A percentile compares a stretch with the other conserved stretches of the same genome.
Conservation (phyloP, 2,888 invertebrate genomes). For the Conus canariensis region DNA sequence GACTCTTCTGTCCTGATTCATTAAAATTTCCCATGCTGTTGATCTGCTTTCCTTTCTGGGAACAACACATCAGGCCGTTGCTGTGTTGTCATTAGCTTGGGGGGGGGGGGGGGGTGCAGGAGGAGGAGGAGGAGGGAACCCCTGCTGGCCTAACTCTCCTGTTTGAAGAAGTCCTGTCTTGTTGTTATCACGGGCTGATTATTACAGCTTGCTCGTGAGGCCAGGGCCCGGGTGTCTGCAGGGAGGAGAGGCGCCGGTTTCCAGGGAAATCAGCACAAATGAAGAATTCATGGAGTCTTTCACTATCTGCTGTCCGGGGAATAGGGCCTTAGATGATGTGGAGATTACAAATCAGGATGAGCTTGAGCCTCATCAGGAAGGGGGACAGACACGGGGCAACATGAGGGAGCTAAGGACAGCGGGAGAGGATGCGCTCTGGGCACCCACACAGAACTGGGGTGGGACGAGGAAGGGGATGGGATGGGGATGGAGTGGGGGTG, state of each 20-base stretch:
- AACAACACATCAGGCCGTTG: no score
- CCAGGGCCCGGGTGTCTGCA: not conserved
- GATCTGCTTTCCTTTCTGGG: no score
- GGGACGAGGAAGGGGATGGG: not conserved
- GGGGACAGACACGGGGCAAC: no score
- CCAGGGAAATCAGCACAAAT: conserved; percentile 27
- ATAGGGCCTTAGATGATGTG: not conserved
- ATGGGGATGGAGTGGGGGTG: not conserved
- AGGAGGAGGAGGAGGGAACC: no score
- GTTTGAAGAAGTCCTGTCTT: not conserved
- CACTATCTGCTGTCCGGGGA: not conserved
- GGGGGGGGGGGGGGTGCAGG: no score
- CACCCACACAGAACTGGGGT: not conserved
- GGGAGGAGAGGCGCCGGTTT: not conserved
- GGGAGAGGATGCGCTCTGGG: no score
- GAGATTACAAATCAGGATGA: conserved; percentile 19
- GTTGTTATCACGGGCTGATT: not conserved
- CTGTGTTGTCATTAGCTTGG: no score
- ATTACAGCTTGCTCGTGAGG: not conserved
- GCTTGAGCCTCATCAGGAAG: not conserved
- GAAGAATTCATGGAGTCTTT: conserved; percentile 6
- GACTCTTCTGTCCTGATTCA: no score
- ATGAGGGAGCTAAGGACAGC: no score
- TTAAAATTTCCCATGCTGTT: no score
- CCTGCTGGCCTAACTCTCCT: no score